Percentiles rank a stretch among this genome's conserved stretches.
phyloP scores from a whole-genome alignment of 1,140 invertebrate genomes.

The Dysdera silvatica region DNA sequence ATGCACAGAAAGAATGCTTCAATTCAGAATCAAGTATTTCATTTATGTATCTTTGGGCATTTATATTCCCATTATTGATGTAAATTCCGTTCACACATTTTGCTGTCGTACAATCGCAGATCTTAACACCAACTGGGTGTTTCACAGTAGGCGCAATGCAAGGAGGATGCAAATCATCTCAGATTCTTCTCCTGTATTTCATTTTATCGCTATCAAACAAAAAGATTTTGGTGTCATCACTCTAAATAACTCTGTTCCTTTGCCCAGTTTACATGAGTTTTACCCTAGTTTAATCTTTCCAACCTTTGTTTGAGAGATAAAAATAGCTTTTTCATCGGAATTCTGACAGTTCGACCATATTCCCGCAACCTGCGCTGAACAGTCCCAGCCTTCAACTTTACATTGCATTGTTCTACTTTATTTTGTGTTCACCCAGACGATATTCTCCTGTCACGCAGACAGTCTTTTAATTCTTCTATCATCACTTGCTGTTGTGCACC shows the following conservation, averaged over 20 bases:
- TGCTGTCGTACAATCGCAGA: neutral
- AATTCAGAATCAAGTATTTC: neutral
- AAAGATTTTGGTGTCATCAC: neutral
- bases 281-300: slow-evolving; percentile 4
- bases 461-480: too few species aligned
- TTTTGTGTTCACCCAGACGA: too few species aligned
- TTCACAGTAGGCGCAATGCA: neutral
- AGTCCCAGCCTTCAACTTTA: neutral
- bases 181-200: neutral
- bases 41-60: neutral
- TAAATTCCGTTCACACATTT: neutral
- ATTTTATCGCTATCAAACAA: neutral
- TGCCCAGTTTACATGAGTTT: neutral
- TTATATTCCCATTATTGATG: neutral
- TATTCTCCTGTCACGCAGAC: too few species aligned
- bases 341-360: neutral
- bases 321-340: slow-evolving; percentile 2
- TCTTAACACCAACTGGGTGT: neutral
- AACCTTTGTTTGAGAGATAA: neutral
- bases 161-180: neutral
- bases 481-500: too few species aligned
- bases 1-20: too few species aligned
- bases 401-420: too few species aligned
- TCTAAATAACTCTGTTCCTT: neutral
- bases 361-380: neutral